Evolutionary conservation across 1,140 invertebrate species (phyloP), one percentile per base, ranked within the genome.

Genomic region (Magallana angulata): DNA sequence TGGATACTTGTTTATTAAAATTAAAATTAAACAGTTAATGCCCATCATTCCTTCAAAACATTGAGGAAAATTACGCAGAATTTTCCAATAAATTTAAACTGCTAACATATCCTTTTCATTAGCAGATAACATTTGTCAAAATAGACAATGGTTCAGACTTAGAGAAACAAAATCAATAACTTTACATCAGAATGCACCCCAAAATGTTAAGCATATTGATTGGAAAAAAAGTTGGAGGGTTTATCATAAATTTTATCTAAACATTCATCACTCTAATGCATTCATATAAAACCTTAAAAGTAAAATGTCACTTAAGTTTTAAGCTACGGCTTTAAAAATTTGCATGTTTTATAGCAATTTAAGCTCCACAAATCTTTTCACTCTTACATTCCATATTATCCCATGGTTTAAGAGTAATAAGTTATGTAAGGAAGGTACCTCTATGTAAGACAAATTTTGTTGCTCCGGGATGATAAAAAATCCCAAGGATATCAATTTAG

Each of bases 111-210:
- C 60, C 60, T 24, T 36, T 76, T 76, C 24, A 76, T 76, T 36
- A 76, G 24, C 36, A 30, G 68, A 76, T 48, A 76, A 18, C 24
- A 76, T 71, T 71, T 76, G 24, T 76, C 68, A 76, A 76, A 76
- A 30, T 36, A 30, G 68, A 76, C 68, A 76, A 76, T 76, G 3
- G 24, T 36, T 0, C 68, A 18, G 36, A 48, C 36, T 48, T 24
- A 0, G 3, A 2, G 36, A 3, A 48, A 12, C 24, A 76, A 71
- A 76, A 76, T 76, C 68, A 76, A 76, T 76, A 76, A 11, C 24
- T 24, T 36, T 7, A 30, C 24, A 76, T 76, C 68, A 76, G 12
- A 76, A 12, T 76, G 24, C 36, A 76, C 30, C 12, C 36, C 18
- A 9, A 18, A 18, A 30, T 4, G 24, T 11, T 12, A 8, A 30